Evolutionary conservation across 2,888 invertebrate genomes (phyloP), one percentile per base, ranked within the genome.

Genomic region (Drosophila histrio): DNA sequence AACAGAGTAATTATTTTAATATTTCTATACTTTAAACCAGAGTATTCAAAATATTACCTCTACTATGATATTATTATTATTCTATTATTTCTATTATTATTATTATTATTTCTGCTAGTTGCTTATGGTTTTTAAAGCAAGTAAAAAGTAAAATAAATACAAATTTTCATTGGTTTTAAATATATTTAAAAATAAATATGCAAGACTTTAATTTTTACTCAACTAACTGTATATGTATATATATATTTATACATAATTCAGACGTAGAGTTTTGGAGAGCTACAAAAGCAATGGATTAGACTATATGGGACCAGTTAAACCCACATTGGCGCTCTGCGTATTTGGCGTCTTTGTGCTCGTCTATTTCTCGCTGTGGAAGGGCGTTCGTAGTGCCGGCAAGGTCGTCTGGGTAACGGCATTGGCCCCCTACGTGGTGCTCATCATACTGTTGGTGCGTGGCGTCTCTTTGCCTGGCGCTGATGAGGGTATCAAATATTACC

Each of bases 311-410:
- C 95, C 96, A 21, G 95, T 98, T 79, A 97, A 97, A 91, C 96
- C 96, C 87, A 95, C 97, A 7, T 93, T 98, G 75, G 97, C 97
- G 0, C 93, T 97, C 36, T 98, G 98, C 91, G 95, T 98, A 32
- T 95, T 97, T 80, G 95, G 96, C 3, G 98, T 98, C 61, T 98
- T 98, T 92, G 93, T 98, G 30, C 94, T 98, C 75, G 98, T 98
- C 77, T 98, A 98, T 92, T 98, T 98, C 93, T 97, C 98, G 0
- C 92, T 99, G 7, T 98, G 98, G 98, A 98, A 98, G 92, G 98
- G 98, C 5, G 96, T 97, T 4, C 94, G 95, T 71, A 97, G 96
- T 90, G 96, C 98, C 43, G 98, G 98, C 79, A 98, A 98, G 95
- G 98, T 97, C 64, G 98, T 98, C 53, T 98, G 98, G 98, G 95